Percentiles rank a stretch among this genome's conserved stretches.
Conservation (phyloP, 2,113 vertebrate genomes). For the Gambusia affinis region DNA sequence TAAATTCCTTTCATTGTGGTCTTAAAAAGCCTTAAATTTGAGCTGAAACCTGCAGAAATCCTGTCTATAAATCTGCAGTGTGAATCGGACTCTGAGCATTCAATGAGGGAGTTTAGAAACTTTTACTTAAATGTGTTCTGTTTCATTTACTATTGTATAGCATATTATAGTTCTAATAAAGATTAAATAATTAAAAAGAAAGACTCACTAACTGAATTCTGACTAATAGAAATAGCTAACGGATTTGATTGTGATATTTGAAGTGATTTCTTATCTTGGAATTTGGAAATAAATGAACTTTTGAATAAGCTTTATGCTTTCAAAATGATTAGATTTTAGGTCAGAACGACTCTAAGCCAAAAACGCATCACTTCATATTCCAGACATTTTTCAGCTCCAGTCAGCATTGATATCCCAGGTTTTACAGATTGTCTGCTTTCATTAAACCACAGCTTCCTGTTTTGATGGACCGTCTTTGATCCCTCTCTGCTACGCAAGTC, state of each 20-base stretch:
- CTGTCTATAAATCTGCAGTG: neutral
- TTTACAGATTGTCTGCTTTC: neutral
- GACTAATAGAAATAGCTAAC: neutral
- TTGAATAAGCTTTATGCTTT: neutral
- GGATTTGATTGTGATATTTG: neutral
- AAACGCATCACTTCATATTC: neutral
- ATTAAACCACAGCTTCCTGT: neutral
- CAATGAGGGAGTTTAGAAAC: neutral
- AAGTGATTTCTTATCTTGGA: neutral
- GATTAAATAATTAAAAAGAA: neutral
- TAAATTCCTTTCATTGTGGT: no score
- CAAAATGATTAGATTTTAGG: neutral
- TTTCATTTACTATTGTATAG: neutral
- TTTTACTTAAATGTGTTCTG: neutral
- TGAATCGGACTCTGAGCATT: neutral
- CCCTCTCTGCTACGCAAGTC: neutral
- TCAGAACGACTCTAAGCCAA: neutral
- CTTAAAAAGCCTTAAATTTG: no score
- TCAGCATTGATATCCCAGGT: neutral
- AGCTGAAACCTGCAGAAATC: no score
- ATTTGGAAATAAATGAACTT: neutral
- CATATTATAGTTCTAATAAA: neutral
- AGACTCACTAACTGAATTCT: neutral
- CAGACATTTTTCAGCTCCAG: neutral
- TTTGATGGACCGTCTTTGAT: constrained; percentile 1